Conservation (phyloP, 2,888 invertebrate genomes). For the Zaprionus bogoriensis region DNA sequence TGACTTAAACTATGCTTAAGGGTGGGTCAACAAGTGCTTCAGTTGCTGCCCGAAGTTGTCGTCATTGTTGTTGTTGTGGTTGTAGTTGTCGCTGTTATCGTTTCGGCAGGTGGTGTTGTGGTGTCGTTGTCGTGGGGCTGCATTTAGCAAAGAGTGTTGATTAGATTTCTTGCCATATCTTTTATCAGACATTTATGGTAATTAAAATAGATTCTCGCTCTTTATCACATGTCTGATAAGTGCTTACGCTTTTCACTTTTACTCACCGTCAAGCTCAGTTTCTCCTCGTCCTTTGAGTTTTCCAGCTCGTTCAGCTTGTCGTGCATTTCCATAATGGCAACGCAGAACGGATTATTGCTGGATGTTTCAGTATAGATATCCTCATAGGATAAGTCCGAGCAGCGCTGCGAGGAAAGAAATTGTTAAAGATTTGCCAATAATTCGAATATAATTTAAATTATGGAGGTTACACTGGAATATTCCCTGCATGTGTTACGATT, state of each 20-base stretch:
- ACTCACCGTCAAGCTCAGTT: slow-evolving; percentile 16
- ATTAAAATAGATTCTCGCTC: background rate
- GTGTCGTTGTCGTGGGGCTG: slow-evolving; percentile 43
- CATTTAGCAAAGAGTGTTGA: slow-evolving; percentile 32
- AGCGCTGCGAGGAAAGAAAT: slow-evolving; percentile 30
- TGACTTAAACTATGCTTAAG: background rate
- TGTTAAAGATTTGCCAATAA: too few relatives aligned
- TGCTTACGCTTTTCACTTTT: background rate
- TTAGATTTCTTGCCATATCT: slow-evolving; percentile 20
- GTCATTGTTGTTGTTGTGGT: slow-evolving; percentile 18
- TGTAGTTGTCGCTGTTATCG: slow-evolving; percentile 20
- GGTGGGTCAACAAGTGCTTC: slow-evolving; percentile 31
- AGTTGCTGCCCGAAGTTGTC: slow-evolving; percentile 19
- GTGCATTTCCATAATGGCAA: slow-evolving; percentile 51
- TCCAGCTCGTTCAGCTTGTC: slow-evolving; percentile 2
- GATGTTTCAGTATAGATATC: slow-evolving; percentile 42
- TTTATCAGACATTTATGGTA: background rate
- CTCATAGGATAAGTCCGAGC: slow-evolving; percentile 54
- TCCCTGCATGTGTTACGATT: too few relatives aligned
- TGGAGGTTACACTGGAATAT: too few relatives aligned
- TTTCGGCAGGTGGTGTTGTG: slow-evolving; percentile 28
- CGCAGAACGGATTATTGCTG: slow-evolving; percentile 66
- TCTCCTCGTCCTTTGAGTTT: background rate
- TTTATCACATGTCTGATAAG: background rate
- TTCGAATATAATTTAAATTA: too few relatives aligned